Evolutionary conservation across 2,888 invertebrate species (phyloP), one percentile per base, ranked within the genome.

Genomic region (Diplazon laetatorius): DNA sequence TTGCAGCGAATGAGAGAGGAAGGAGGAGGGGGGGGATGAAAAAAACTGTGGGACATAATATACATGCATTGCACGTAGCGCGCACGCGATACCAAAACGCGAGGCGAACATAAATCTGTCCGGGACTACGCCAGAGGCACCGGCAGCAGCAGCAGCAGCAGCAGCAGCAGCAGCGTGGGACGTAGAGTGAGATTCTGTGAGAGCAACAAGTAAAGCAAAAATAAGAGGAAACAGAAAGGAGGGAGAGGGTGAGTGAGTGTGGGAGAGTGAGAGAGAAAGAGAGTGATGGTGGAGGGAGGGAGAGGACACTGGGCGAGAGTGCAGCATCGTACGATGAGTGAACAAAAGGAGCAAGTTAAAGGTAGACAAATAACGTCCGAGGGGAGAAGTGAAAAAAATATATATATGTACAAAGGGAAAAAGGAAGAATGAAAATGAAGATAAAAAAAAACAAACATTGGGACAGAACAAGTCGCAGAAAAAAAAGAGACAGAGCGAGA

Each of bases 101-200:
- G 52, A 70, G 69, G 42, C 57, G 68, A 66, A 73, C 72, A 78
- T 78, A 73, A 78, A 78, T 78, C 73, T 73, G 73, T 66, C 66
- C 37, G 39, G 18, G 71, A 35, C 22, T 52, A n/a, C n/a, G n/a
- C n/a, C n/a, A n/a, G n/a, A n/a, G n/a, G n/a, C n/a, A n/a, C n/a
- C n/a, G n/a, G n/a, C n/a, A n/a, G n/a, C 71, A 48, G 57, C 65
- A 35, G 35, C 46, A 48, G 46, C 48, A 68, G 68, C 42, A 62
- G 52, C 70, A 50, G 37, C 65, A 30, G 12, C 20, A 74, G 20
- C 30, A 71, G 63, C 20, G 63, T 30, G 39, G 30, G 10, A 22
- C 25, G 14, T 14, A 37, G 25, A 63, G 3, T 25, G 16, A 46
- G 2, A 12, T 59, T 37, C 22, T 16, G 46, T 18, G 22, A 16